Percentiles rank a stretch among this genome's conserved stretches.
Evolutionary conservation across 2,888 invertebrate species (phyloP).

Genomic region (Copidosoma aretas): DNA sequence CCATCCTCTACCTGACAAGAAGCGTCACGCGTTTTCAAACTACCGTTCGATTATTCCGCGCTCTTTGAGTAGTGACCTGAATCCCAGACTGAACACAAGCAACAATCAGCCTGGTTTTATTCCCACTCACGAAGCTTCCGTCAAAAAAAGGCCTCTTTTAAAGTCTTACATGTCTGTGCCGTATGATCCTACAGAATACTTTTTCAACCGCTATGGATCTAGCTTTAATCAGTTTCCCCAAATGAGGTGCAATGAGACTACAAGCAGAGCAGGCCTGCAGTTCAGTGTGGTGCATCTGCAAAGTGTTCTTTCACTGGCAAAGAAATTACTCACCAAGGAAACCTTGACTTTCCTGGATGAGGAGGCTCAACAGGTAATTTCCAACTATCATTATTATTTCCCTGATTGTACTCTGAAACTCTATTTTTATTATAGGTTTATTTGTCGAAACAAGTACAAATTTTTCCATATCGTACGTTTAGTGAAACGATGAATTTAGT

Average conservation of each 20-base stretch:
- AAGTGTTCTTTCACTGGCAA: conserved; percentile 80
- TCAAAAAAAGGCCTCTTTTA: conserved; percentile 60
- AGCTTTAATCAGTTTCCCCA: conserved; percentile 90
- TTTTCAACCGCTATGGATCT: conserved; percentile 91
- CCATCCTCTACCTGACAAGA: conserved; percentile 64
- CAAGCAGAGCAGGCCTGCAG: conserved; percentile 71
- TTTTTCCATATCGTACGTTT: conserved; percentile 89
- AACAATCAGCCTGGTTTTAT: conserved; percentile 45
- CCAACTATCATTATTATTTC: not conserved
- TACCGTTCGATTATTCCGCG: conserved; percentile 90
- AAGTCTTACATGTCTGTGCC: conserved; percentile 73
- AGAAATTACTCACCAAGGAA: conserved; percentile 85
- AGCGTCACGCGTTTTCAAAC: conserved; percentile 73
- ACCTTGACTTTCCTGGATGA: conserved; percentile 81
- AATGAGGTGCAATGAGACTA: conserved; percentile 78
- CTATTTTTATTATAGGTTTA: conserved; percentile 62
- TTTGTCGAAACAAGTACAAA: conserved; percentile 65
- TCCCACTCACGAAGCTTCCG: conserved; percentile 50
- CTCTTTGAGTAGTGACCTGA: conserved; percentile 84
- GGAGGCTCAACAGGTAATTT: conserved; percentile 76
- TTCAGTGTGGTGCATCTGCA: conserved; percentile 82
- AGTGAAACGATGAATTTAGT: conserved; percentile 94
- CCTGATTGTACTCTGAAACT: not conserved
- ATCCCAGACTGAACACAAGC: conserved; percentile 67
- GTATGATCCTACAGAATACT: conserved; percentile 83